Percentiles rank a stretch among this genome's conserved stretches.
Conservation (phyloP, 2,888 invertebrate species). For the Latheticus oryzae region DNA sequence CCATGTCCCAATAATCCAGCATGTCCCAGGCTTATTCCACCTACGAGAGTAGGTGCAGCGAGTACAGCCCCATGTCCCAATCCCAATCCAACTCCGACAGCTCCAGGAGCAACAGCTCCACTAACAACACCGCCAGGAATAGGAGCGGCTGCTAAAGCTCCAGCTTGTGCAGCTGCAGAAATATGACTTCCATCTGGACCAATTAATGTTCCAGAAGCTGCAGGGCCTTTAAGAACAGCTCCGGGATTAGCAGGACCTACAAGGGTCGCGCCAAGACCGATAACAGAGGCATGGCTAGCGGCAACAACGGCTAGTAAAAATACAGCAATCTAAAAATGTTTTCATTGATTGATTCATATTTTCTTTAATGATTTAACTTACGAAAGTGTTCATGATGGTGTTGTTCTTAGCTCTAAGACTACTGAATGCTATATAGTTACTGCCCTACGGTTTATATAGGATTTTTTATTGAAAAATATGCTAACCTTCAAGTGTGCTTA, state of each 20-base stretch:
- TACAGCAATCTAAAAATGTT: slow-evolving; percentile 45
- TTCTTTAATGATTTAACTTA: no score
- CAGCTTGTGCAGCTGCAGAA: slow-evolving; percentile 64
- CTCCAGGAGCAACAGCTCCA: slow-evolving; percentile 58
- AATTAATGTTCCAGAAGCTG: slow-evolving; percentile 52
- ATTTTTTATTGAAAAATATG: slow-evolving; percentile 43
- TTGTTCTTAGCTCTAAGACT: slow-evolving; percentile 39
- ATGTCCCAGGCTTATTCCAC: slow-evolving; percentile 20
- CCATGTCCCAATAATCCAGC: slow-evolving; percentile 32
- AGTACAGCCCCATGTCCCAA: slow-evolving; percentile 40
- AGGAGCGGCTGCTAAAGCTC: slow-evolving; percentile 62
- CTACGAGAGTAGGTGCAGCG: slow-evolving; percentile 16
- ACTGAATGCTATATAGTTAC: slow-evolving; percentile 44
- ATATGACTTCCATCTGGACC: slow-evolving; percentile 65
- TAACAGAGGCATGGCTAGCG: slow-evolving; percentile 54
- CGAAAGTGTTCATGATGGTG: slow-evolving; percentile 57
- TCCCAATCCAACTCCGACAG: slow-evolving; percentile 48
- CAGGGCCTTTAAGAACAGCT: slow-evolving; percentile 56
- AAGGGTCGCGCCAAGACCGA: slow-evolving; percentile 52
- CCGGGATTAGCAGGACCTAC: slow-evolving; percentile 59
- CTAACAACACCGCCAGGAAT: slow-evolving; percentile 58
- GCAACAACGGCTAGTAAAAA: slow-evolving; percentile 52
- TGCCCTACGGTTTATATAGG: slow-evolving; percentile 48
- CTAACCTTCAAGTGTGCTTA: slow-evolving; percentile 52
- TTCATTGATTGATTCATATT: no score